phyloP scores from a whole-genome alignment of 2,113 vertebrate species.

The Zapornia atra region DNA sequence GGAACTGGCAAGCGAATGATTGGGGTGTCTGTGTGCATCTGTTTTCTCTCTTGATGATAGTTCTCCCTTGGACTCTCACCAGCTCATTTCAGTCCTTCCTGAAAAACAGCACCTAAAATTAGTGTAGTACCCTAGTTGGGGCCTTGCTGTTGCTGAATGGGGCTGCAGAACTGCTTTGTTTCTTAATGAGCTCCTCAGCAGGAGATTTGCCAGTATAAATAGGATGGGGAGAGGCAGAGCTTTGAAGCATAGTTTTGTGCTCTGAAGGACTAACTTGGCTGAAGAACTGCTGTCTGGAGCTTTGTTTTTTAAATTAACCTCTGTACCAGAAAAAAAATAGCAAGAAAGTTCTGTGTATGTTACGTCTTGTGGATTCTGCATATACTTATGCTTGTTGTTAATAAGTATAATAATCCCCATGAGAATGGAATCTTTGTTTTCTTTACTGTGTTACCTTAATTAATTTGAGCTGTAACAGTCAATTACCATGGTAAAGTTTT shows the following conservation, averaged over 20 bases:
- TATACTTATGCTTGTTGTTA: constrained; percentile 2
- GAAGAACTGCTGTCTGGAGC: background rate
- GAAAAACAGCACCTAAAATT: background rate
- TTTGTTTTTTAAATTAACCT: constrained; percentile 21
- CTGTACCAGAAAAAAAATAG: background rate
- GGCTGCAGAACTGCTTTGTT: constrained; percentile 9
- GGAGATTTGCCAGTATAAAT: constrained; percentile 42
- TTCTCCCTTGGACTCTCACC: background rate
- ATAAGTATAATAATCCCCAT: background rate
- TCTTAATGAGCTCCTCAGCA: background rate
- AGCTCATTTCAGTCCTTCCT: background rate
- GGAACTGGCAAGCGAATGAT: background rate
- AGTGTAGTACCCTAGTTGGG: background rate
- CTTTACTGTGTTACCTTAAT: background rate
- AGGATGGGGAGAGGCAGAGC: background rate
- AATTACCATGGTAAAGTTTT: background rate
- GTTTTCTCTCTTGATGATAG: background rate
- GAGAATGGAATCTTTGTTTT: constrained; percentile 7
- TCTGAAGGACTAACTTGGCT: background rate
- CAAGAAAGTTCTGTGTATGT: background rate
- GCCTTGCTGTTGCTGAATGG: background rate
- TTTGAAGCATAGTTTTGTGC: constrained; percentile 1
- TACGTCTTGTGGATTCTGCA: background rate
- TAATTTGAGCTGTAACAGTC: background rate
- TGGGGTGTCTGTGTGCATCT: background rate